Conservation (phyloP, 1,140 invertebrate genomes). For the Monomorium pharaonis region DNA sequence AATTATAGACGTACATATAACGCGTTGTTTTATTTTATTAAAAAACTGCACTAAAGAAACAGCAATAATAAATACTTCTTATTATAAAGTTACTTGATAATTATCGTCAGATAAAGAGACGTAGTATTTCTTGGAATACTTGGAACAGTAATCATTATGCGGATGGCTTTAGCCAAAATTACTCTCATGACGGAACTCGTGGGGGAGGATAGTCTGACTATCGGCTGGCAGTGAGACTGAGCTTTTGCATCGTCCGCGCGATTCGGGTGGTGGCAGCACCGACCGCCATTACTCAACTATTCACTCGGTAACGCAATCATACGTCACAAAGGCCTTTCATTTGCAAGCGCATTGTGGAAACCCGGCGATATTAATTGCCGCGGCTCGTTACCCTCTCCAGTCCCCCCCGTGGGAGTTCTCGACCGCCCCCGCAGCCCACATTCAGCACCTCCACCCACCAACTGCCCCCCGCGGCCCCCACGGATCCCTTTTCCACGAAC, state of each 20-base stretch:
- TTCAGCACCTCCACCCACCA: slow-evolving; percentile 39
- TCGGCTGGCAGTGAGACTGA: slow-evolving; percentile 70
- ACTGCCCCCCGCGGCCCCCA: not conserved
- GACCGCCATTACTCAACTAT: slow-evolving; percentile 85
- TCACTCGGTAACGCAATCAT: slow-evolving; percentile 85
- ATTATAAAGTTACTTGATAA: not conserved
- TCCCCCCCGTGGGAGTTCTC: slow-evolving; percentile 68
- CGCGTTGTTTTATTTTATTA: too few relatives aligned
- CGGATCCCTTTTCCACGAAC: slow-evolving; percentile 61
- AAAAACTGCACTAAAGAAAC: too few relatives aligned
- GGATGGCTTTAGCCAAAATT: slow-evolving; percentile 27
- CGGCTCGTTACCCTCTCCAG: slow-evolving; percentile 83
- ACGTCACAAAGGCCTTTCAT: slow-evolving; percentile 86
- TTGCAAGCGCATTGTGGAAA: slow-evolving; percentile 86
- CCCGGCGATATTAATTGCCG: slow-evolving; percentile 85
- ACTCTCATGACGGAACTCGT: slow-evolving; percentile 33
- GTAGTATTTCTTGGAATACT: not conserved
- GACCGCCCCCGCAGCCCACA: slow-evolving; percentile 57
- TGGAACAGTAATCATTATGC: not conserved
- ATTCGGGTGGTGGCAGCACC: slow-evolving; percentile 78
- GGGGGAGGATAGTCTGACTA: slow-evolving; percentile 66
- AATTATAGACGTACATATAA: too few relatives aligned
- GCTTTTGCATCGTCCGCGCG: slow-evolving; percentile 78
- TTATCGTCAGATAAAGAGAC: not conserved
- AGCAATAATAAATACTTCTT: not conserved